Base-by-base conservation (phyloP, 2,888 invertebrate species). In the Dione juno region DNA sequence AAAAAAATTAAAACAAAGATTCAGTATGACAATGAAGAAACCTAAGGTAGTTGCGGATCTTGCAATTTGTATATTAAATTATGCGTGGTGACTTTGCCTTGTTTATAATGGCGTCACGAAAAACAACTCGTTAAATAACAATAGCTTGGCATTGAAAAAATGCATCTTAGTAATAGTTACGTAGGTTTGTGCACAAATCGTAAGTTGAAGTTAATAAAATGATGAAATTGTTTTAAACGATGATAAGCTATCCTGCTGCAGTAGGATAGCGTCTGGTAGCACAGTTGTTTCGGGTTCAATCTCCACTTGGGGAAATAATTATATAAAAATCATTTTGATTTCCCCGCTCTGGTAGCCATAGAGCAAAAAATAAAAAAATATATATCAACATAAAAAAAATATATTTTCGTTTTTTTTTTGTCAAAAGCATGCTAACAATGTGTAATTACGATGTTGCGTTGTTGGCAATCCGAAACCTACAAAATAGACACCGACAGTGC, bases 71-170 rank as follows among this genome's bases (percentile, higher is more conserved):
- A 70, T 75, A 73, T 74, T 75, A 74, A 76, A 75, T 75, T 74
- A 76, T 72, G 70, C 74, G 67, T 70, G 72, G 67, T 71, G 70
- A 71, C 63, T 67, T 73, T 61, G 48, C 57, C 63, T 67, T 66
- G 67, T 74, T 70, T 68, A 75, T 74, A 77, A 76, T 73, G 58
- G 67, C 74, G 69, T 59, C 70, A 76, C 72, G 74, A 76, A 75
- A 79, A 80, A 80, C 79, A 77, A 75, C 77, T 79, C 78, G 78
- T 81, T 76, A 76, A 75, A 75, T 82, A 79, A 88, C 88, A 89
- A 88, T 88, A 76, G 82, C 76, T 71, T 84, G 89, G 81, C 89
- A 88, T 88, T 90, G 90, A 73, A 73, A 85, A 81, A 83, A 66
- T 84, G 85, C 88, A 88, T 80, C 81, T 77, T 78, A 67, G 75